Percentiles rank a stretch among this genome's conserved stretches.
phyloP scores from a whole-genome alignment of 1,140 invertebrate species.

The Cecropterus lyciades region DNA sequence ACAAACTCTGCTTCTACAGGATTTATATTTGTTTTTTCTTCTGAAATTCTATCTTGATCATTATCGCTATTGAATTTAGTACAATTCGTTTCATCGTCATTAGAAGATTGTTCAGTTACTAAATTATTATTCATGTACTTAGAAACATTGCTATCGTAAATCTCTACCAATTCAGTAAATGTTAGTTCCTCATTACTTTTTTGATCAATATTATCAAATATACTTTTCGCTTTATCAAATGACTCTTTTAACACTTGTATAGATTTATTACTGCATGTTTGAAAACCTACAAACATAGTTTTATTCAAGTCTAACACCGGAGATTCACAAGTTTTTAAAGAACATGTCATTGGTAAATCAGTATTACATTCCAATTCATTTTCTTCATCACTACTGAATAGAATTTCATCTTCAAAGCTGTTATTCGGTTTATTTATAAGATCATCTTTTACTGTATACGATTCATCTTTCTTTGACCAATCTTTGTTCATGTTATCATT shows the following conservation, averaged over 20 bases:
- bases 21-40: slow-evolving; percentile 23
- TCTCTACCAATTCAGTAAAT: slow-evolving; percentile 56
- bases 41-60: not conserved
- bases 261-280: slow-evolving; percentile 74
- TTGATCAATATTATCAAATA: slow-evolving; percentile 50
- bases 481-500: not conserved
- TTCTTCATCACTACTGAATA: slow-evolving; percentile 78
- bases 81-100: slow-evolving; percentile 3
- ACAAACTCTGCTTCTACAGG: slow-evolving; percentile 28
- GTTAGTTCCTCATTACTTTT: slow-evolving; percentile 37
- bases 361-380: slow-evolving; percentile 41
- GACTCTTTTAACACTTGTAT: slow-evolving; percentile 67
- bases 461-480: not conserved
- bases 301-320: slow-evolving; percentile 52
- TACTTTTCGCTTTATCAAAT: slow-evolving; percentile 66
- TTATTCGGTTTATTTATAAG: not conserved
- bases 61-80: not conserved
- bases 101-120: not conserved
- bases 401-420: slow-evolving; percentile 56
- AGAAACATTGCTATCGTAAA: slow-evolving; percentile 44
- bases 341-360: slow-evolving; percentile 68
- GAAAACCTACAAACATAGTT: slow-evolving; percentile 75
- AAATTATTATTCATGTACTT: slow-evolving; percentile 16
- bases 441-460: not conserved
- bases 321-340: slow-evolving; percentile 58